Conservation (phyloP, 2,797 vertebrate species). For the Gastrophryne carolinensis region DNA sequence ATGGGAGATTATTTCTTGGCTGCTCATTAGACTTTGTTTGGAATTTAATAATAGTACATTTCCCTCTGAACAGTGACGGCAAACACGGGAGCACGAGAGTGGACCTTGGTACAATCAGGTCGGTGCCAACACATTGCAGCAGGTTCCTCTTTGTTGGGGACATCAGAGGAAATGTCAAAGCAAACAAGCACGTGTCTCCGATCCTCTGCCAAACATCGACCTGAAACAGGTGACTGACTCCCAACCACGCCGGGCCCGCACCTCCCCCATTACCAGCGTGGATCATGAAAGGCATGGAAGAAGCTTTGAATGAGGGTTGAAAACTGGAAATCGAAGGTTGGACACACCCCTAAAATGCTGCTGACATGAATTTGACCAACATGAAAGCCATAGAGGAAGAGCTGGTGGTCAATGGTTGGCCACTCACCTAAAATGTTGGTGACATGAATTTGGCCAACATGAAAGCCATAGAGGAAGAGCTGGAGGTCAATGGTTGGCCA, state of each 20-base stretch:
- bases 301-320: slow-evolving; percentile 86
- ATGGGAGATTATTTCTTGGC: no score
- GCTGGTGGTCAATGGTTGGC: no score
- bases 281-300: slow-evolving; percentile 65
- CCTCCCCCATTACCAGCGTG: slow-evolving; percentile 80
- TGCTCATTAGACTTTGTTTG: no score
- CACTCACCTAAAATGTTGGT: no score
- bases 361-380: no score
- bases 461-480: no score
- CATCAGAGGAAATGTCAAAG: background rate
- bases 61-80: background rate
- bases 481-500: no score
- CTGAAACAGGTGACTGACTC: background rate
- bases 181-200: background rate
- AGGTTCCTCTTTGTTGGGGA: background rate
- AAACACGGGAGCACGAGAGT: background rate
- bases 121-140: slow-evolving; percentile 3
- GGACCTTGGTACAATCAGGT: background rate
- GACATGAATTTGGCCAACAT: no score
- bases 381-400: no score
- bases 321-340: slow-evolving; percentile 85
- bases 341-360: no score
- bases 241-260: no score
- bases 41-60: no score
- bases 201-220: background rate